Base-by-base conservation (phyloP, 2,113 vertebrate genomes). In the Bambusicola thoracicus region DNA sequence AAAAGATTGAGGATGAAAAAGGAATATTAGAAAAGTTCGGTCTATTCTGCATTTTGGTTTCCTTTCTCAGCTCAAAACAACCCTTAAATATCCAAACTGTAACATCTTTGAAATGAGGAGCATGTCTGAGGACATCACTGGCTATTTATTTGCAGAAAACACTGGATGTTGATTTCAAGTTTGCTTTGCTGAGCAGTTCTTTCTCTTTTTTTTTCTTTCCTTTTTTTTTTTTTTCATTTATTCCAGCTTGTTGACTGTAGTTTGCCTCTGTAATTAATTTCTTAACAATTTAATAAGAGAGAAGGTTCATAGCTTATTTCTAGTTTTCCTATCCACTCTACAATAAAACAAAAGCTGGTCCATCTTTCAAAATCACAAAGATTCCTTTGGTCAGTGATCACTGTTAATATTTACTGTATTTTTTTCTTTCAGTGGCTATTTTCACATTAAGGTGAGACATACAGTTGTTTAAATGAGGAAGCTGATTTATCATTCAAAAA, bases 401-500 rank as follows among this genome's bases (percentile, higher is more conserved):
- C 78, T 74, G 67, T 58, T 87, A 79, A 66, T 3, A 34, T 13
- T 41, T 56, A 30, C 6, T 10, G 15, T 48, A 15, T 4, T 22
- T 53, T 83, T 87, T 66, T 21, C 9, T 84, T 91, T 80, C 38
- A 41, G 55, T 77, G 77, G 34, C 69, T 89, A 46, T 96, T 91
- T 89, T 93, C 84, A 84, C 87, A 72, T 76, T 93, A 92, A 96
- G 89, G 89, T 86, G 94, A 97, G 81, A 65, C 48, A 79, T 61
- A 81, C 79, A 85, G 86, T 94, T 90, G 90, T 96, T 97, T 75
- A 91, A 94, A 89, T 80, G 82, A 85, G 85, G 89, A 86, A 96
- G 83, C 85, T 94, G 96, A 95, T 98, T 97, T 97, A 94, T 97
- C 97, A 97, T 97, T 95, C 95, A 94, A 96, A 97, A 98, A 95